Conservation (phyloP, 64 coral and sea anemone genomes). For the Stylophora pistillata region DNA sequence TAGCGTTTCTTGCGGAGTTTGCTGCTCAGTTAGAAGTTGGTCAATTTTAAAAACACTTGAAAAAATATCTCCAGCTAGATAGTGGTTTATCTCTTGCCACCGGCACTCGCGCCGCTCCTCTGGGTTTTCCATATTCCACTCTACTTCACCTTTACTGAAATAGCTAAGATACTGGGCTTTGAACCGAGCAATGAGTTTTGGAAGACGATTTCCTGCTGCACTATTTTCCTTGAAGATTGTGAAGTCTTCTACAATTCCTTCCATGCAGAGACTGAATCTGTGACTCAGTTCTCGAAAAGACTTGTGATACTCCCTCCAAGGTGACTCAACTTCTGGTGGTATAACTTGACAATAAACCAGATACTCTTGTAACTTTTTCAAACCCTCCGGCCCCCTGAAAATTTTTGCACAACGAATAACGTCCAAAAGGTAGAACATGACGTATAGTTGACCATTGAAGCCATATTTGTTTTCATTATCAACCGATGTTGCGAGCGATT, state of each 20-base stretch:
- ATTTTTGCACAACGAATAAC: conserved; percentile 33
- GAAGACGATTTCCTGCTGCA: neutral
- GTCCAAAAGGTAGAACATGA: conserved; percentile 62
- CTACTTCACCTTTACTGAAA: conserved; percentile 13
- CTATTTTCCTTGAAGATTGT: conserved; percentile 42
- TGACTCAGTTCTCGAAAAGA: conserved; percentile 1
- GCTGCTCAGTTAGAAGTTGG: too few species aligned
- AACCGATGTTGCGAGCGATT: neutral
- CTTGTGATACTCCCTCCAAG: conserved; percentile 29
- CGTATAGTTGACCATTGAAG: conserved; percentile 35
- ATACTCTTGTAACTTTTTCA: conserved; percentile 24
- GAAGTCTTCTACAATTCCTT: conserved; percentile 48
- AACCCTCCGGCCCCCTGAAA: conserved; percentile 40
- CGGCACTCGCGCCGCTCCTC: conserved; percentile 46
- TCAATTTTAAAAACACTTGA: conserved; percentile 24
- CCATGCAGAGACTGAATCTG: conserved; percentile 19
- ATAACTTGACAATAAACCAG: conserved; percentile 11
- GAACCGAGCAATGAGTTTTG: neutral
- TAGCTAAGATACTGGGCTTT: conserved; percentile 41
- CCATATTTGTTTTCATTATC: conserved; percentile 40
- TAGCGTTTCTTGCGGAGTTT: neutral
- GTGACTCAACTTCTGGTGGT: neutral
- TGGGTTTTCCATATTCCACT: neutral
- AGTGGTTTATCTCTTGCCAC: conserved; percentile 48
- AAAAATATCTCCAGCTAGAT: conserved; percentile 61